phyloP scores from a whole-genome alignment of 53 echinoderm and acorn worm genomes.

The Stichopus horrens region DNA sequence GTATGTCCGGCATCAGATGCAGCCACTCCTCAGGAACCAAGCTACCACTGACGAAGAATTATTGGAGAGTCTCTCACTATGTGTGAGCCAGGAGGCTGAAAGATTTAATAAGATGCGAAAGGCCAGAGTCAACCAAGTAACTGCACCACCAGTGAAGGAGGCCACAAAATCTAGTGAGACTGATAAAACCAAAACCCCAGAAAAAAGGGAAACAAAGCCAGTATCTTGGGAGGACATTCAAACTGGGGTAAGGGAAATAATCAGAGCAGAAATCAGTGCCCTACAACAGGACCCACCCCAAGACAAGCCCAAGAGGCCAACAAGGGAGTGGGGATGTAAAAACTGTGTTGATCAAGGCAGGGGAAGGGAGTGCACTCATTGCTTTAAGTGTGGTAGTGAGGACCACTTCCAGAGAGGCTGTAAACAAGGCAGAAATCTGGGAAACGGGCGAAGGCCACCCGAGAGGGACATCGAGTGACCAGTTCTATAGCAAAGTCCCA shows the following conservation, averaged over 20 bases:
- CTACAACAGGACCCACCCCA: not conserved
- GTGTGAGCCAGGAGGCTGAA: slow-evolving; percentile 51
- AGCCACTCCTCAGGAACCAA: slow-evolving; percentile 30
- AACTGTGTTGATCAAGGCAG: not conserved
- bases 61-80: slow-evolving; percentile 30
- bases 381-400: slow-evolving; percentile 46
- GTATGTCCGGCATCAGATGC: slow-evolving; percentile 53
- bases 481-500: slow-evolving; percentile 33
- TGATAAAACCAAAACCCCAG: not conserved
- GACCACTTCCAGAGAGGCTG: slow-evolving; percentile 53
- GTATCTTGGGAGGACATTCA: slow-evolving; percentile 18
- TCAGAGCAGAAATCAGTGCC: slow-evolving; percentile 26
- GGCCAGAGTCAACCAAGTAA: not conserved
- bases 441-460: slow-evolving; percentile 54
- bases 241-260: slow-evolving; percentile 13
- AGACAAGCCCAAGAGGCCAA: not conserved
- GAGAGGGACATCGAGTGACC: slow-evolving; percentile 55
- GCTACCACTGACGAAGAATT: slow-evolving; percentile 51
- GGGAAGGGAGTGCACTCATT: slow-evolving; percentile 35
- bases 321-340: slow-evolving; percentile 29
- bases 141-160: not conserved
- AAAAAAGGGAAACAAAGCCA: not conserved
- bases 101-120: not conserved
- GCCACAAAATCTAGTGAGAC: not conserved
- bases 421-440: slow-evolving; percentile 35